Evolutionary conservation across 2,888 invertebrate genomes (phyloP), one percentile per base, ranked within the genome.

Genomic region (Mimas tiliae): DNA sequence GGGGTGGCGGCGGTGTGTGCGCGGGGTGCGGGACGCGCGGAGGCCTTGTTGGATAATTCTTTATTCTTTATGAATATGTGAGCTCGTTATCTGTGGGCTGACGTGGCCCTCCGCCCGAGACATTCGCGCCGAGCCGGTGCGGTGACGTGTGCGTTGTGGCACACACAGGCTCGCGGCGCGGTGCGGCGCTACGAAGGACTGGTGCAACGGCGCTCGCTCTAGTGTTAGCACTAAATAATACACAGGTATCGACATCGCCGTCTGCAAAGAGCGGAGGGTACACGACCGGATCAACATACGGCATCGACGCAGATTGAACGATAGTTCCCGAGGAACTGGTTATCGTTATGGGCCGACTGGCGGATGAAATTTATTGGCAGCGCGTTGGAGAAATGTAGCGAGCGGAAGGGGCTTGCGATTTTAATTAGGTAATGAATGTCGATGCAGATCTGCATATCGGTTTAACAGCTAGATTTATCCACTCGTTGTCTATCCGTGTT

Each of bases 361-460:
- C 91, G 90, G 90, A 91, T 91, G 92, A 93, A 93, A 93, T 93
- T 93, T 93, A 93, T 93, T 93, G 91, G 91, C 91, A 92, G 89
- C 86, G 90, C 90, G 88, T 83, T 88, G 91, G 92, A 93, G 93
- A 93, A 93, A 93, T 93, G 93, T 93, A 91, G 93, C 93, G 91
- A 90, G 89, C 92, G 93, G 93, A 93, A 93, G 93, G 91, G 93
- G 89, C 86, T 89, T 89, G 92, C 93, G 91, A 92, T 93, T 93
- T 93, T 93, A 93, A 93, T 93, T 93, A 93, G 93, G 93, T 92
- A 93, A 93, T 93, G 92, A 92, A 93, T 90, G 93, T 93, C 93
- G 92, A 93, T 91, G 91, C 89, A 88, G 92, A 93, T 93, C 92
- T 93, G 92, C 92, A 92, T 92, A 92, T 93, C 90, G 91, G 84